Base-by-base conservation (phyloP, 1,140 invertebrate genomes). In the Drosophila elegans region DNA sequence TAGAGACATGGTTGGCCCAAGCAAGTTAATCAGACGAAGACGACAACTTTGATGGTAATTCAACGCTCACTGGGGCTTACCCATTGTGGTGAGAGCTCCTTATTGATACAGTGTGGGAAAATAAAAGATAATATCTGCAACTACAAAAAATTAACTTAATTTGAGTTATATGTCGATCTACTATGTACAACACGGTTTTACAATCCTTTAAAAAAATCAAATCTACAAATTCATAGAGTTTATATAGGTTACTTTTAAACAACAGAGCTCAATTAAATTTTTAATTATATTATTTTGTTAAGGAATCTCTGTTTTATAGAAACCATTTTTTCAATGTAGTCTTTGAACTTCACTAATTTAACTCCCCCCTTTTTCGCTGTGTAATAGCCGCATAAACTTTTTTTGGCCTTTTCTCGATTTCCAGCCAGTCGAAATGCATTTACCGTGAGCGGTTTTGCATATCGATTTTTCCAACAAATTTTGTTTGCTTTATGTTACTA, bases 401-500 rank as follows among this genome's bases (percentile, higher is more conserved):
- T 73, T 57, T 39, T 62, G 39, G 25, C 41, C 44, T 29, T 61
- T 52, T 68, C 52, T 13, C 57, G 44, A 59, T 62, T 49, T 52
- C 29, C 16, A 56, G 45, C 21, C 55, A 74, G 68, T 62, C 11
- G 67, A 59, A 84, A 72, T 89, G 84, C 85, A 90, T 78, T 90
- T 84, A 51, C 51, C 21, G 52, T 39, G 74, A 53, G 25, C 42
- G 34, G 38, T 45, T 85, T 82, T 68, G 74, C 74, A 63, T 85
- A 86, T 86, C 79, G 82, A 86, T 86, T 86, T 84, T 86, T 88
- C 82, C 73, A 72, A 72, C 66, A 88, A 76, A 66, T 74, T 74
- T 77, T 64, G 76, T 83, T 84, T 72, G 68, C 62, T 72, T 71
- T 83, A 48, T 75, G 60, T 56, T 74, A 67, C 54, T 66, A 42